phyloP scores from a whole-genome alignment of 2,888 invertebrate genomes.

The Oscheius sp. region DNA sequence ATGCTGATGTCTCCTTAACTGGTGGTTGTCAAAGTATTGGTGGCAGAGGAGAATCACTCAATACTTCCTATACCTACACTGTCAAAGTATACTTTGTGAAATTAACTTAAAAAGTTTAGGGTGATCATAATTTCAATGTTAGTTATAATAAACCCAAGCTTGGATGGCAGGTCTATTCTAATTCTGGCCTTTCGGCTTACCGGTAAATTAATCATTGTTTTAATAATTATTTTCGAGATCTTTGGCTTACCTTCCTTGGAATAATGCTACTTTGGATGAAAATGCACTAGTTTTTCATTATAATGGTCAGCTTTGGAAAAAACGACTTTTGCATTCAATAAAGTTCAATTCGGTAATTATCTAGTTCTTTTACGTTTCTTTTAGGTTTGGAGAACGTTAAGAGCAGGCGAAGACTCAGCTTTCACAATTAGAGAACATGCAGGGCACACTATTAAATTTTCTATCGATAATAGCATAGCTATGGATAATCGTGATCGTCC shows the following conservation, averaged over 20 bases:
- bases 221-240: constrained; percentile 33
- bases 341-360: constrained; percentile 55
- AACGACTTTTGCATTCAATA: constrained; percentile 52
- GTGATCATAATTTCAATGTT: constrained; percentile 83
- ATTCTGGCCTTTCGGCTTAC: constrained; percentile 42
- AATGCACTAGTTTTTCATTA: constrained; percentile 60
- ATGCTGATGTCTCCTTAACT: constrained; percentile 60
- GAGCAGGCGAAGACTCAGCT: constrained; percentile 80
- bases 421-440: constrained; percentile 86
- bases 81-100: constrained; percentile 39
- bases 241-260: constrained; percentile 64
- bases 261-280: constrained; percentile 62
- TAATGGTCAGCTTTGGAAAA: constrained; percentile 51
- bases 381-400: constrained; percentile 78
- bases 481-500: constrained; percentile 72
- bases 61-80: constrained; percentile 61
- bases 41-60: constrained; percentile 63
- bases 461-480: constrained; percentile 82
- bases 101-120: constrained; percentile 62
- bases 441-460: constrained; percentile 86
- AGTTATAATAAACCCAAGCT: constrained; percentile 86
- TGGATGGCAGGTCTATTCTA: constrained; percentile 72
- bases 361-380: constrained; percentile 2
- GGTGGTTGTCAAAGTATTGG: constrained; percentile 54
- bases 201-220: constrained; percentile 3